phyloP scores from a whole-genome alignment of 2,113 vertebrate species.

The Pseudopodoces humilis region DNA sequence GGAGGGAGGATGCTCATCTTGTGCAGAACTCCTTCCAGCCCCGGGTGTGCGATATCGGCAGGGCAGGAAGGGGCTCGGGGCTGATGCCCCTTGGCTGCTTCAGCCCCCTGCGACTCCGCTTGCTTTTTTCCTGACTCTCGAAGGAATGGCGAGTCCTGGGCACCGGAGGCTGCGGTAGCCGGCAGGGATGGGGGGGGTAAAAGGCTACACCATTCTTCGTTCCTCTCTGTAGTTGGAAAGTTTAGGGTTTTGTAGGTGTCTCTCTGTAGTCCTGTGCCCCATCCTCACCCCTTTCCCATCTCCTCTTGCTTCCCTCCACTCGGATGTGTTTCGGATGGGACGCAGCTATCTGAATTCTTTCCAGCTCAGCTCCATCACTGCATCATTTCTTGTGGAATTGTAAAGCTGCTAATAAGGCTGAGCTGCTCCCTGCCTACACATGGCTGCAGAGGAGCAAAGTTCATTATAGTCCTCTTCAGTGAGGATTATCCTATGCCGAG shows the following conservation, averaged over 20 bases:
- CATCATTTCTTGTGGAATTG: conserved; percentile 81
- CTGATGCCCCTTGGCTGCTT: background rate
- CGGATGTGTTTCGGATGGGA: conserved; percentile 48
- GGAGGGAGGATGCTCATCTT: background rate
- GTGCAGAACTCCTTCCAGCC: background rate
- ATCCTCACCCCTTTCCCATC: background rate
- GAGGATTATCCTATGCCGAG: background rate
- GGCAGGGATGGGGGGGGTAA: background rate
- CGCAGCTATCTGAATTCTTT: conserved; percentile 75
- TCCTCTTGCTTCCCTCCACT: background rate
- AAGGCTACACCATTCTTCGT: background rate
- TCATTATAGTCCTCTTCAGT: conserved; percentile 48
- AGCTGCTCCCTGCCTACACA: conserved; percentile 53
- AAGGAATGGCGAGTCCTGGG: background rate
- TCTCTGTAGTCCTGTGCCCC: background rate
- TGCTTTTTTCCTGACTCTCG: background rate
- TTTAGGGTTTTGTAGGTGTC: conserved; percentile 14
- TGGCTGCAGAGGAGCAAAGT: conserved; percentile 76
- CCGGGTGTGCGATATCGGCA: background rate
- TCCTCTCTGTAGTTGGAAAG: conserved; percentile 37
- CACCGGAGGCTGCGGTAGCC: conserved; percentile 15
- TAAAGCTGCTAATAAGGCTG: conserved; percentile 77
- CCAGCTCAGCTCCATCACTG: conserved; percentile 79
- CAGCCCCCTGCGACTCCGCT: background rate
- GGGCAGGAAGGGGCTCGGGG: background rate